These are phyloP conservation scores for Brachyrhaphis roseni DNA, from an alignment of 2,797 vertebrate species.

Conservation along the genomic window DNA sequence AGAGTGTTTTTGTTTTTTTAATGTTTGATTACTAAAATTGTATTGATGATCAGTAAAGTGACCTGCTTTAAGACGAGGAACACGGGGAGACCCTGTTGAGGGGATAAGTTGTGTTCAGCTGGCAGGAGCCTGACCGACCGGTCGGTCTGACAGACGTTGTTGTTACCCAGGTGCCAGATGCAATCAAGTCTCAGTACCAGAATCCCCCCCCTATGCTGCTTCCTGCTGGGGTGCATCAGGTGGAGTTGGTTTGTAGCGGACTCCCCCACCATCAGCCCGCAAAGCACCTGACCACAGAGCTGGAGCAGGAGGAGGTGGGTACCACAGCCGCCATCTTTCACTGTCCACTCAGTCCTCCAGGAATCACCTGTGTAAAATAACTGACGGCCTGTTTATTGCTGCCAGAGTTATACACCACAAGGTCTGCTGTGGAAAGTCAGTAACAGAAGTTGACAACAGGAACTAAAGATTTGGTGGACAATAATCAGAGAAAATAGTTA, in stretches of 20 bases:
- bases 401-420: too few species aligned
- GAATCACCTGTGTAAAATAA: not conserved
- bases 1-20: too few species aligned
- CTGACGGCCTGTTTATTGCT: too few species aligned
- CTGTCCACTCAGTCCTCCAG: not conserved
- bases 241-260: slow-evolving; percentile 94
- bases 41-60: too few species aligned
- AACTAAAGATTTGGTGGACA: too few species aligned
- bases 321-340: not conserved
- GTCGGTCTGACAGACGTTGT: slow-evolving; percentile 1
- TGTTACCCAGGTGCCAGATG: slow-evolving; percentile 90
- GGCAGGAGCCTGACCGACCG: not conserved
- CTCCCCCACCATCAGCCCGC: slow-evolving; percentile 84
- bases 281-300: slow-evolving; percentile 90
- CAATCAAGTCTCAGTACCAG: slow-evolving; percentile 96
- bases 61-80: too few species aligned
- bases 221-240: slow-evolving; percentile 89
- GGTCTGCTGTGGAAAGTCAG: too few species aligned
- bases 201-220: slow-evolving; percentile 88
- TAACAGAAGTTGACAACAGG: too few species aligned
- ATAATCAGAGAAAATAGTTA: too few species aligned
- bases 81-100: not conserved
- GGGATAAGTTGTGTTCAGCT: not conserved
- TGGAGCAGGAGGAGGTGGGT: slow-evolving; percentile 93
- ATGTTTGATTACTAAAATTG: too few species aligned